Conservation (phyloP, 2,113 vertebrate species). For the Marcusenius ussheri region DNA sequence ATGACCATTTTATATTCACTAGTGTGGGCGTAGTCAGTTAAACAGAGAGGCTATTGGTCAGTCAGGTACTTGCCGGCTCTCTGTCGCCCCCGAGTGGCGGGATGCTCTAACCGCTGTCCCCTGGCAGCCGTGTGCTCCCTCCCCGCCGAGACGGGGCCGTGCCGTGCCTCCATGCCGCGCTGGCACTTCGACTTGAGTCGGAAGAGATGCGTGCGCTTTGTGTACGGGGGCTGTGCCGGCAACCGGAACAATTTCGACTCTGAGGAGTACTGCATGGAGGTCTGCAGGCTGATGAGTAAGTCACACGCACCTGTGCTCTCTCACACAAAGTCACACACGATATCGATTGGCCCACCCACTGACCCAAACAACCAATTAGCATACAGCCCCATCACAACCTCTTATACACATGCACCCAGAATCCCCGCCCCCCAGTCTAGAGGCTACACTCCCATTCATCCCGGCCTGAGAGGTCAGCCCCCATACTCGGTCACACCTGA, state of each 20-base stretch:
- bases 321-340: neutral
- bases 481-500: neutral
- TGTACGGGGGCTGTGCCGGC: constrained; percentile 96
- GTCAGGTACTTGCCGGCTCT: neutral
- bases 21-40: neutral
- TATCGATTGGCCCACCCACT: neutral
- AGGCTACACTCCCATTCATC: neutral
- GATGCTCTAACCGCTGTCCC: constrained; percentile 25
- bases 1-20: neutral
- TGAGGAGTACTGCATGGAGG: constrained; percentile 94
- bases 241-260: constrained; percentile 99
- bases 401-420: neutral
- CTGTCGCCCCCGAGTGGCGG: constrained; percentile 2
- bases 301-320: constrained; percentile 17
- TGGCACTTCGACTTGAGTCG: constrained; percentile 87
- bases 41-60: neutral
- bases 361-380: neutral
- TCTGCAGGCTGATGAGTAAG: constrained; percentile 63
- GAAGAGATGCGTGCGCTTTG: constrained; percentile 83
- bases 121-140: constrained; percentile 94
- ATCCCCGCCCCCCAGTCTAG: neutral
- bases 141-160: constrained; percentile 84
- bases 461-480: neutral
- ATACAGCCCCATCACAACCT: neutral
- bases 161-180: constrained; percentile 84